Evolutionary conservation across 2,888 invertebrate genomes (phyloP), one percentile per base, ranked within the genome.

Genomic region (Halocaridina rubra): DNA sequence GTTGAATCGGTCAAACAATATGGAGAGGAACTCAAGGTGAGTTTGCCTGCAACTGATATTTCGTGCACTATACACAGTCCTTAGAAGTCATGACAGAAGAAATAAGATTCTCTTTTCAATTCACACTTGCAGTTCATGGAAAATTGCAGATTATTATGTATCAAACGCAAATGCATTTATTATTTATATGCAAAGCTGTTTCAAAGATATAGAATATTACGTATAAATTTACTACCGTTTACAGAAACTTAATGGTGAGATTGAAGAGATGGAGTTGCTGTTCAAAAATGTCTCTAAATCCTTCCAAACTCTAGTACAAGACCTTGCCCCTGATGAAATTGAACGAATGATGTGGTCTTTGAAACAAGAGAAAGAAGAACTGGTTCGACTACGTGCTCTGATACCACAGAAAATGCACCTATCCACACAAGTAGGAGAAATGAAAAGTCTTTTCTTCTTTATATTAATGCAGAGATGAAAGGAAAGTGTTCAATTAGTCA

Each of bases 211-310:
- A n/a, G n/a, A n/a, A n/a, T n/a, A n/a, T n/a, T n/a, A n/a, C n/a
- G n/a, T n/a, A n/a, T n/a, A n/a, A n/a, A n/a, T n/a, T n/a, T n/a
- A n/a, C n/a, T n/a, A n/a, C n/a, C n/a, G n/a, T n/a, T n/a, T 61
- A 5, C 76, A 87, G 87, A 82, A 93, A 86, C 92, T 97, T 39
- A 95, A 96, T 90, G 92, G 93, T 2, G 96, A 97, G 92, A 94
- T 97, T 0, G 96, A 97, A 89, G 94, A 94, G 64, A 95, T 96
- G 88, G 98, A 98, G 91, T 96, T 96, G 86, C 92, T 97, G 1
- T 98, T 98, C 90, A 97, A 98, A 91, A 94, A 93, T 82, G 95
- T 97, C 64, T 98, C 98, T 91, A 96, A 96, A 90, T 96, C 95
- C 81, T 97, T 98, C 92, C 98, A 98, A 91, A 94, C 94, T 10